Evolutionary conservation across 2,888 invertebrate genomes (phyloP).

Genomic region (Drosophila putrida): DNA sequence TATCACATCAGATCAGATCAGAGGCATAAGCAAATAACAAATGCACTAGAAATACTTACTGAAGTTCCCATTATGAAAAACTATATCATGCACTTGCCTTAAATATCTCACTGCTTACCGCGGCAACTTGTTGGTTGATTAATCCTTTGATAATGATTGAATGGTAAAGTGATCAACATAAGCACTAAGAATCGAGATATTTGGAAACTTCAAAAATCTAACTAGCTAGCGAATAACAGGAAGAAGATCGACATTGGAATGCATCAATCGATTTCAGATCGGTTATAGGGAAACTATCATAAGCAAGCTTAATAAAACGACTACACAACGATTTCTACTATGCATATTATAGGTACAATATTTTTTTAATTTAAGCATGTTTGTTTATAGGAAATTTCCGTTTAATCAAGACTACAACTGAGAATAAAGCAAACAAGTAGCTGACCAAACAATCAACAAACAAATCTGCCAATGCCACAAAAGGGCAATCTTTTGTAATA

Average conservation of each 20-base stretch:
- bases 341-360: constrained; percentile 28
- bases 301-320: constrained; percentile 67
- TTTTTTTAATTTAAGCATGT: constrained; percentile 22
- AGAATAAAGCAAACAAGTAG: constrained; percentile 35
- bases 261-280: constrained; percentile 38
- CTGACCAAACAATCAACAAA: constrained; percentile 67
- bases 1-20: constrained; percentile 16
- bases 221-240: constrained; percentile 52
- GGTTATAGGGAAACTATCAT: constrained; percentile 56
- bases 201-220: constrained; percentile 26
- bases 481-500: constrained; percentile 53
- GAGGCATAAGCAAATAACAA: constrained; percentile 26
- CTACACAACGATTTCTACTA: constrained; percentile 59
- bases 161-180: not conserved
- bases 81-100: constrained; percentile 25
- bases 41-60: constrained; percentile 25
- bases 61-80: constrained; percentile 10
- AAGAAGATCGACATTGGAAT: constrained; percentile 23
- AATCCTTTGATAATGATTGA: not conserved
- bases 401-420: constrained; percentile 34
- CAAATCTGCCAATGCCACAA: constrained; percentile 61
- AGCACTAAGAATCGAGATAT: constrained; percentile 11
- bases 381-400: constrained; percentile 32
- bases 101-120: constrained; percentile 28
- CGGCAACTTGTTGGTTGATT: constrained; percentile 14